phyloP scores from a whole-genome alignment of 1,140 invertebrate genomes.

The Spodoptera litura region DNA sequence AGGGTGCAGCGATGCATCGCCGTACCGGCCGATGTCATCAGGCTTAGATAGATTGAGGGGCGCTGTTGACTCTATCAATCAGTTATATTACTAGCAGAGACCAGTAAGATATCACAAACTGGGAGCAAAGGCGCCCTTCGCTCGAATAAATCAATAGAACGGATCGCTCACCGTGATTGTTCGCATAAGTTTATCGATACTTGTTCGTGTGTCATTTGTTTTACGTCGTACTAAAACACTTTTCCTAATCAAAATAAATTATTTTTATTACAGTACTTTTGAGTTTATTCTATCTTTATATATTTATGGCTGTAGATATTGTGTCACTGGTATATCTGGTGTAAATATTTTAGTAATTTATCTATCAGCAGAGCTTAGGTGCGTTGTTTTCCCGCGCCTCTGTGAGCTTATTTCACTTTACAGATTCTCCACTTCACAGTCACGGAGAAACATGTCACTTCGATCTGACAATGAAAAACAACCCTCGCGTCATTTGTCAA shows the following conservation, averaged over 20 bases:
- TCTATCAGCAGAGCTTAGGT: slow-evolving; percentile 47
- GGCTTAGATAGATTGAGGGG: slow-evolving; percentile 61
- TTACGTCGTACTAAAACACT: background rate
- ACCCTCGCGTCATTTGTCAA: slow-evolving; percentile 79
- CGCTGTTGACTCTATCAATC: slow-evolving; percentile 55
- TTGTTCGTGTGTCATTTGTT: background rate
- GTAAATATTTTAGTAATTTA: slow-evolving; percentile 2
- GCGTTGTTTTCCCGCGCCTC: slow-evolving; percentile 56
- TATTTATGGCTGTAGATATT: too few species aligned
- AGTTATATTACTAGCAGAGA: slow-evolving; percentile 48
- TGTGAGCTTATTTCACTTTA: slow-evolving; percentile 67
- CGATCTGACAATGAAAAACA: slow-evolving; percentile 82
- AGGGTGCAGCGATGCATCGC: slow-evolving; percentile 60
- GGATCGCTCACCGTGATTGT: slow-evolving; percentile 33
- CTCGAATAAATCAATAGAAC: slow-evolving; percentile 41
- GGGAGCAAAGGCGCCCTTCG: slow-evolving; percentile 39
- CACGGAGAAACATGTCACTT: slow-evolving; percentile 77
- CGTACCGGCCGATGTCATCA: slow-evolving; percentile 60
- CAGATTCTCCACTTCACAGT: slow-evolving; percentile 69
- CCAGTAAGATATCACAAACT: slow-evolving; percentile 32
- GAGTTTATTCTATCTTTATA: too few species aligned
- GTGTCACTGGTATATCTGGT: too few species aligned
- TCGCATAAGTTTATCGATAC: slow-evolving; percentile 35
- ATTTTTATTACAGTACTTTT: too few species aligned
- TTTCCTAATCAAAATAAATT: too few species aligned